A percentile compares a stretch with the other conserved stretches of the same genome.
phyloP scores from a whole-genome alignment of 2,888 invertebrate genomes.

The Buathra laborator region DNA sequence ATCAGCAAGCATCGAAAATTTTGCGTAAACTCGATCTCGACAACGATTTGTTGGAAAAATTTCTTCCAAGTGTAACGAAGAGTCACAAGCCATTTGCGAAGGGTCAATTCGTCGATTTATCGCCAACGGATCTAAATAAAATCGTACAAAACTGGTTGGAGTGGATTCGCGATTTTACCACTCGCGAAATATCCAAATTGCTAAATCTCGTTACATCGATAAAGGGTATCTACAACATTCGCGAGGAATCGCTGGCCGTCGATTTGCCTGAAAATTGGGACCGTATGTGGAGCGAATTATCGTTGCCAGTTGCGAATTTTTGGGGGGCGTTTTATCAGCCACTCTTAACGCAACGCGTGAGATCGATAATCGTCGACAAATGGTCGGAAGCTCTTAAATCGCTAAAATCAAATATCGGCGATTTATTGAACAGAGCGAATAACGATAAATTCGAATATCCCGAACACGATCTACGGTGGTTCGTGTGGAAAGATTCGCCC shows the following conservation, averaged over 20 bases:
- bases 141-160: slow-evolving; percentile 89
- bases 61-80: slow-evolving; percentile 87
- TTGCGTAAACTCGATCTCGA: slow-evolving; percentile 87
- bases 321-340: slow-evolving; percentile 92
- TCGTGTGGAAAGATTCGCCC: slow-evolving; percentile 90
- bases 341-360: slow-evolving; percentile 89
- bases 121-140: slow-evolving; percentile 82
- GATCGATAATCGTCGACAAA: slow-evolving; percentile 83
- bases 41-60: slow-evolving; percentile 87
- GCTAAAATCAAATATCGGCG: slow-evolving; percentile 77
- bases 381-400: slow-evolving; percentile 76
- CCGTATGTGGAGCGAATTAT: slow-evolving; percentile 87
- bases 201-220: slow-evolving; percentile 90
- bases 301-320: slow-evolving; percentile 88
- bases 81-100: slow-evolving; percentile 80
- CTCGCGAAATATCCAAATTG: slow-evolving; percentile 87
- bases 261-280: slow-evolving; percentile 89
- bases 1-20: slow-evolving; percentile 86
- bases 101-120: slow-evolving; percentile 75
- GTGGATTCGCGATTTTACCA: slow-evolving; percentile 87
- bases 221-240: slow-evolving; percentile 90
- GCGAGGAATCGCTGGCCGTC: slow-evolving; percentile 89
- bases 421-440: slow-evolving; percentile 77
- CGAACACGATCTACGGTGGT: slow-evolving; percentile 90
- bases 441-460: slow-evolving; percentile 85